Evolutionary conservation across 2,888 invertebrate species (phyloP).

Genomic region (Nomada lathburiana): DNA sequence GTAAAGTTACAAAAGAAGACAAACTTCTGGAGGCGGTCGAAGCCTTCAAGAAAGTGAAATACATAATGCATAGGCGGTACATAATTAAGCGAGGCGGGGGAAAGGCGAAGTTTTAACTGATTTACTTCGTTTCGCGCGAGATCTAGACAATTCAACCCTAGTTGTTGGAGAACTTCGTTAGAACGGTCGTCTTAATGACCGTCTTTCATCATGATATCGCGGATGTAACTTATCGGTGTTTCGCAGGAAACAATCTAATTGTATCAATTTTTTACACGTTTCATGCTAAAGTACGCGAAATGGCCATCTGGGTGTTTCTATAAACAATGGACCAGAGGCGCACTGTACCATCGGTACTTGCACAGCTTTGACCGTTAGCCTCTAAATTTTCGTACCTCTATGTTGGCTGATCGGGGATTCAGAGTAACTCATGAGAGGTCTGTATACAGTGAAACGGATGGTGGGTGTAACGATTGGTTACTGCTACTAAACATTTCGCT

Average conservation of each 20-base stretch:
- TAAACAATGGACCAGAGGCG: slow-evolving; percentile 20
- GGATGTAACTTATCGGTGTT: not conserved
- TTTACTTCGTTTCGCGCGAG: slow-evolving; percentile 23
- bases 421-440: slow-evolving; percentile 59
- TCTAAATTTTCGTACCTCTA: slow-evolving; percentile 54
- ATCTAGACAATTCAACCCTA: slow-evolving; percentile 19
- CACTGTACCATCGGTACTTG: slow-evolving; percentile 35
- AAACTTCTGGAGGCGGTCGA: slow-evolving; percentile 51
- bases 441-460: slow-evolving; percentile 64
- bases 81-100: slow-evolving; percentile 47
- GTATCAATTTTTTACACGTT: not conserved
- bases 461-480: slow-evolving; percentile 68
- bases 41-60: slow-evolving; percentile 52
- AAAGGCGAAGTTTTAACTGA: slow-evolving; percentile 52
- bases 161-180: not conserved
- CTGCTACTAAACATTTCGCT: slow-evolving; percentile 68
- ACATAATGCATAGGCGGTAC: slow-evolving; percentile 59
- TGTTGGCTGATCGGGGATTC: slow-evolving; percentile 49
- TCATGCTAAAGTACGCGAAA: not conserved
- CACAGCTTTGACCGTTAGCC: slow-evolving; percentile 38
- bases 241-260: not conserved
- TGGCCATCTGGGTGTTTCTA: not conserved
- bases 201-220: slow-evolving; percentile 2
- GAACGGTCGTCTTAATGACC: slow-evolving; percentile 20
- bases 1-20: slow-evolving; percentile 47